phyloP scores from a whole-genome alignment of 2,888 invertebrate genomes.

The Limenitis camilla region DNA sequence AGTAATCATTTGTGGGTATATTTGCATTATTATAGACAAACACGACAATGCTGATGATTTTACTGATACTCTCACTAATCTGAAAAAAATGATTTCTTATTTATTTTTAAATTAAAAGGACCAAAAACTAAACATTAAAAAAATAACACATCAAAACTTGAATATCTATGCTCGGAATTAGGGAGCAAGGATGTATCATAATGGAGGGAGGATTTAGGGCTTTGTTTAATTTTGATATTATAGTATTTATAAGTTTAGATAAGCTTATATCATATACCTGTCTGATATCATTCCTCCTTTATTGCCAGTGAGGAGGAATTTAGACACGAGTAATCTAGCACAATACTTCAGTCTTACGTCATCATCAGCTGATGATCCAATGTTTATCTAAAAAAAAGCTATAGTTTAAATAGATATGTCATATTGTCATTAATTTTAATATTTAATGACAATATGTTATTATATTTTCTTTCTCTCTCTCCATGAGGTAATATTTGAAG shows the following conservation, averaged over 20 bases:
- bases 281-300: slow-evolving; percentile 80
- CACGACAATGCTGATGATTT: slow-evolving; percentile 91
- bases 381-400: slow-evolving; percentile 70
- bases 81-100: slow-evolving; percentile 27
- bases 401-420: no score
- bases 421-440: no score
- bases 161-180: no score
- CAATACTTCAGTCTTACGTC: slow-evolving; percentile 82
- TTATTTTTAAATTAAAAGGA: neutral
- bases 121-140: neutral
- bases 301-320: slow-evolving; percentile 81
- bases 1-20: slow-evolving; percentile 83
- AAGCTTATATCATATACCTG: slow-evolving; percentile 41
- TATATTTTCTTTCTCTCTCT: no score
- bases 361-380: slow-evolving; percentile 79
- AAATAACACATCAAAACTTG: no score
- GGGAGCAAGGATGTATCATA: no score
- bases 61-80: slow-evolving; percentile 87
- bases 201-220: no score
- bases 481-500: no score
- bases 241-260: neutral
- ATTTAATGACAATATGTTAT: no score
- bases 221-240: neutral
- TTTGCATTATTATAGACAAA: slow-evolving; percentile 81
- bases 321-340: slow-evolving; percentile 80